phyloP scores from a whole-genome alignment of 2,888 invertebrate genomes.

The Mythimna vitellina region DNA sequence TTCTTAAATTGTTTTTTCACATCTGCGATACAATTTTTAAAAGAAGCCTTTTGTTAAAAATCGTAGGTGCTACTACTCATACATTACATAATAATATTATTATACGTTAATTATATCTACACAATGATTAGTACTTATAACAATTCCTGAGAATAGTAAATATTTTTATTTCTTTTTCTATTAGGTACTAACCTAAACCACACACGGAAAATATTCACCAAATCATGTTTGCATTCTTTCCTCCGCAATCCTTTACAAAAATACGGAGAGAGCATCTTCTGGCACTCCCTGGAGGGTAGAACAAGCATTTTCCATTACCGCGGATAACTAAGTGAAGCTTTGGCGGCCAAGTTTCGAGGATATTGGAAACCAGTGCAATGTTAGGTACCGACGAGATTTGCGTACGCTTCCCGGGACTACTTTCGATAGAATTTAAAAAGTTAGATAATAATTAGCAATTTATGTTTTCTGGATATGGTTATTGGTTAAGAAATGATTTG shows the following conservation, averaged over 20 bases:
- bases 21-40: no score
- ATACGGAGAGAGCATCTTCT: slow-evolving; percentile 35
- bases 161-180: slow-evolving; percentile 10
- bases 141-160: slow-evolving; percentile 3
- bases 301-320: slow-evolving; percentile 61
- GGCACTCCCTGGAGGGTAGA: slow-evolving; percentile 38
- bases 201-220: slow-evolving; percentile 22
- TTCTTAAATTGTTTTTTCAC: background rate
- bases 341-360: slow-evolving; percentile 36
- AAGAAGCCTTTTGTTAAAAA: no score
- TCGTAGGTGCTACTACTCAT: no score
- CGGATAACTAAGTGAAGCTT: slow-evolving; percentile 49
- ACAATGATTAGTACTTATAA: background rate
- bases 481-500: background rate
- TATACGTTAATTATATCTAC: background rate
- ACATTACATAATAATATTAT: no score
- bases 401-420: slow-evolving; percentile 15
- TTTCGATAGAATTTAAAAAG: slow-evolving; percentile 12
- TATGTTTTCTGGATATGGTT: slow-evolving; percentile 2
- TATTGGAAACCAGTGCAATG: slow-evolving; percentile 48
- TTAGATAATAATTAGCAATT: slow-evolving; percentile 8
- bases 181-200: background rate
- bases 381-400: slow-evolving; percentile 32
- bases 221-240: slow-evolving; percentile 44
- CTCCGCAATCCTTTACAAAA: slow-evolving; percentile 47